These are phyloP conservation scores for Pomatorhinus ruficollis DNA, from an alignment of 2,113 vertebrate genomes.

Conservation along the genomic window DNA sequence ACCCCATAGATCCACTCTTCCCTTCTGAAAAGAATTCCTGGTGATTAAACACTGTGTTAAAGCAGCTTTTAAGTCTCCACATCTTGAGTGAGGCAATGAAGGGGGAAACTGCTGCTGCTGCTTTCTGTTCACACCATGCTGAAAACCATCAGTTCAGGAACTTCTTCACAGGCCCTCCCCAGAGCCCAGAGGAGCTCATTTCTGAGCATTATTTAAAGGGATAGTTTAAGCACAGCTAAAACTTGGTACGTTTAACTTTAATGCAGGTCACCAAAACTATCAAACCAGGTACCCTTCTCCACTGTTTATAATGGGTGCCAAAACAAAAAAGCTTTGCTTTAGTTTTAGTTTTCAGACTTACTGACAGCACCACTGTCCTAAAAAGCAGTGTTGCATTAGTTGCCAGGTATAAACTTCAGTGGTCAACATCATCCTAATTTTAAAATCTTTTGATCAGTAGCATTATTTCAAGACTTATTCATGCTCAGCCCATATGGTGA, in stretches of 20 bases:
- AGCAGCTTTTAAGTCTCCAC: background rate
- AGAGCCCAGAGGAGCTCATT: background rate
- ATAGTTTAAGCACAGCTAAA: background rate
- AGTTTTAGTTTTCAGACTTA: background rate
- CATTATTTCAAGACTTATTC: background rate
- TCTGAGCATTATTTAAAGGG: background rate
- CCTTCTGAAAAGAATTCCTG: background rate
- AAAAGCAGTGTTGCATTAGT: background rate
- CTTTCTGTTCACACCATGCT: background rate
- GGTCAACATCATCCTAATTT: background rate
- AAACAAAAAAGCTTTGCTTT: background rate
- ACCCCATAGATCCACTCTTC: background rate
- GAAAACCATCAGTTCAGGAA: background rate
- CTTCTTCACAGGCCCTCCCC: background rate
- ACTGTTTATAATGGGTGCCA: background rate
- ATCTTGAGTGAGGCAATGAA: background rate
- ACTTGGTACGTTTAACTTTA: background rate
- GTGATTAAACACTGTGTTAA: background rate
- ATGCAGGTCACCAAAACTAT: background rate
- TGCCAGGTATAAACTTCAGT: background rate
- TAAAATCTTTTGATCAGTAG: background rate
- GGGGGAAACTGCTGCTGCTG: background rate
- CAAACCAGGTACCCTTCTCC: background rate
- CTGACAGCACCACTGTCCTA: background rate
- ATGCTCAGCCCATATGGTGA: background rate